Percentiles rank a stretch among this genome's conserved stretches.
Conservation (phyloP, 2,797 vertebrate species). For the Decapterus maruadsi region DNA sequence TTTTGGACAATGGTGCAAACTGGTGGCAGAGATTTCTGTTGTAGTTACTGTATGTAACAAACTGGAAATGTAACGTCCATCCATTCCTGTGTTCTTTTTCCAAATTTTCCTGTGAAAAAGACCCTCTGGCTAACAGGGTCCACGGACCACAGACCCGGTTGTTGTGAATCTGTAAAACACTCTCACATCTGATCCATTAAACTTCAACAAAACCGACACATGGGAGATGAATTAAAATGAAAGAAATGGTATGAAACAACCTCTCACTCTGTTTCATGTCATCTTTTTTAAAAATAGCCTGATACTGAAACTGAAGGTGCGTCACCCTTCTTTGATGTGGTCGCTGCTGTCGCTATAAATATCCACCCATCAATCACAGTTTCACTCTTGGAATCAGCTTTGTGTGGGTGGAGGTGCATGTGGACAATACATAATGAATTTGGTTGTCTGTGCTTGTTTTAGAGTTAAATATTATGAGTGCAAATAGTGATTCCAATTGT, state of each 20-base stretch:
- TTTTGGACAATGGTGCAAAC: not conserved
- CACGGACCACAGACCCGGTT: not conserved
- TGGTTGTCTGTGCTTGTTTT: not conserved
- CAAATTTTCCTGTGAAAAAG: not conserved
- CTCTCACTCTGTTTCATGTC: not conserved
- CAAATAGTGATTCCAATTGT: too few species aligned
- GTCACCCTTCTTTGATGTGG: constrained; percentile 26
- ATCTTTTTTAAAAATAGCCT: constrained; percentile 34
- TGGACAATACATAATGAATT: not conserved
- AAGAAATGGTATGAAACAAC: not conserved
- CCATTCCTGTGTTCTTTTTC: not conserved
- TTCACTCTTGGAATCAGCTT: constrained; percentile 3
- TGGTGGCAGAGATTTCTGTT: not conserved
- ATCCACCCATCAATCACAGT: not conserved
- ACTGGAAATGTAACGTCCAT: not conserved
- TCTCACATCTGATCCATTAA: not conserved
- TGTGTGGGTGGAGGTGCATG: not conserved
- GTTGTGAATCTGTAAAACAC: too few species aligned
- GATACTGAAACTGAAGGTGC: constrained; percentile 29
- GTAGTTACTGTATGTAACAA: not conserved
- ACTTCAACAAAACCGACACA: not conserved
- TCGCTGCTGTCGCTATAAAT: constrained; percentile 19
- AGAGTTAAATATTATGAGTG: too few species aligned
- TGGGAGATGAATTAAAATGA: not conserved
- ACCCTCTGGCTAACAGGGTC: not conserved